These are phyloP conservation scores for Mesodorylaimus sp. DNA, from an alignment of 2,888 invertebrate species.

Conservation along the genomic window DNA sequence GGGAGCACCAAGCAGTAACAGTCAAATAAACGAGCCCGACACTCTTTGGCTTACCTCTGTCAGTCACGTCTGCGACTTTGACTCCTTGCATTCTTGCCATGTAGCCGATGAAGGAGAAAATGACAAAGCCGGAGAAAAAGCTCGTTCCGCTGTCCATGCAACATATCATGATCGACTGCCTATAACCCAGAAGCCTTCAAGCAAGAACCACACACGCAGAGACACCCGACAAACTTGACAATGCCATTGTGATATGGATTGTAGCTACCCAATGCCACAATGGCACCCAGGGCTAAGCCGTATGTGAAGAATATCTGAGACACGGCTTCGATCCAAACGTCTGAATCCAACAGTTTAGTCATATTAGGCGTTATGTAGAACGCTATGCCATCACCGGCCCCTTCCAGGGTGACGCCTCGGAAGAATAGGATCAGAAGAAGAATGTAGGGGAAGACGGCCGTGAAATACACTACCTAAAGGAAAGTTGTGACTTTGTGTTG, in stretches of 20 bases:
- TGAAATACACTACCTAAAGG: conserved; percentile 18
- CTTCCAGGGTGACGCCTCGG: conserved; percentile 18
- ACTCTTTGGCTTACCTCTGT: conserved; percentile 26
- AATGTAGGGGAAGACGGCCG: conserved; percentile 20
- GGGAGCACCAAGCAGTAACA: too few relatives aligned
- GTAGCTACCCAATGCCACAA: conserved; percentile 90
- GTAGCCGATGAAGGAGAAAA: conserved; percentile 38
- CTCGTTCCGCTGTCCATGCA: conserved; percentile 36
- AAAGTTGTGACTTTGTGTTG: too few relatives aligned
- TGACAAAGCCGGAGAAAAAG: conserved; percentile 37
- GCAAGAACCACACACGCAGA: too few relatives aligned
- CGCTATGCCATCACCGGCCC: not conserved
- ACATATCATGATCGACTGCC: conserved; percentile 35
- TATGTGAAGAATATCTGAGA: conserved; percentile 99
- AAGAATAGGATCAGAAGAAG: conserved; percentile 18
- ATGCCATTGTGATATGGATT: conserved; percentile 95
- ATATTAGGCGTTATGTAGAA: not conserved
- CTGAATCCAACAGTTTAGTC: not conserved
- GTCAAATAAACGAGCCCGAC: not conserved
- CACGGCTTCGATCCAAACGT: conserved; percentile 90
- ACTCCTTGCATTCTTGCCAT: conserved; percentile 35
- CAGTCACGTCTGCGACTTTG: conserved; percentile 33
- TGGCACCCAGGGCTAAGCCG: conserved; percentile 80
- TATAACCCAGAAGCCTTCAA: conserved; percentile 17
- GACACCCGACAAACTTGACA: too few relatives aligned